These are phyloP conservation scores for Hydraecia micacea DNA, from an alignment of 2,888 invertebrate species.

Conservation along the genomic window DNA sequence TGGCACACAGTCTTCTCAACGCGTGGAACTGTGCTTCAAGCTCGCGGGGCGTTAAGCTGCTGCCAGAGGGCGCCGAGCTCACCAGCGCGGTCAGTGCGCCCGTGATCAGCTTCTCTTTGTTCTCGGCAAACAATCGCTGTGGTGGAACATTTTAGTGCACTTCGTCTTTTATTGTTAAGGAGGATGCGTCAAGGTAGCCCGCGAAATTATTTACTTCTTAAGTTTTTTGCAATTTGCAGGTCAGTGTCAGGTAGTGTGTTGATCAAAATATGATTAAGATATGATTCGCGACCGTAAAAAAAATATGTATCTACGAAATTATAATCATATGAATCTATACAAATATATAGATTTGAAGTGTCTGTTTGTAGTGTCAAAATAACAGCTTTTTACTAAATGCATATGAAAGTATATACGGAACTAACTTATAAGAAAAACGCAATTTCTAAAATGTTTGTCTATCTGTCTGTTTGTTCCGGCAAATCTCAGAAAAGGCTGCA, in stretches of 20 bases:
- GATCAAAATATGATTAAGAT: neutral
- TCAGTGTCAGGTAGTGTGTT: neutral
- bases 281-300: neutral
- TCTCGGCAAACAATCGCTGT: conserved; percentile 98
- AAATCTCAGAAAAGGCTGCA: too few relatives aligned
- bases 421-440: too few relatives aligned
- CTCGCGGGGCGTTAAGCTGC: conserved; percentile 92
- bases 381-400: too few relatives aligned
- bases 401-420: too few relatives aligned
- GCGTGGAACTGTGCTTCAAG: conserved; percentile 99
- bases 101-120: conserved; percentile 98
- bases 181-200: neutral
- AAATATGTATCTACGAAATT: neutral
- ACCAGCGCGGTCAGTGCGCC: conserved; percentile 96
- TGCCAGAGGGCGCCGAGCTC: conserved; percentile 77
- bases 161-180: conserved; percentile 36
- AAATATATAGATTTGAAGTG: too few relatives aligned
- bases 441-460: too few relatives aligned
- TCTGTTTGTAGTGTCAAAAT: too few relatives aligned
- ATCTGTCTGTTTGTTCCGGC: too few relatives aligned
- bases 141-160: conserved; percentile 65
- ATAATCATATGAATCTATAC: neutral
- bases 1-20: conserved; percentile 97
- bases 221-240: neutral
- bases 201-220: neutral